A percentile compares a stretch with the other conserved stretches of the same genome.
phyloP scores from a whole-genome alignment of 2,113 vertebrate genomes.

The Gallinago undulata region DNA sequence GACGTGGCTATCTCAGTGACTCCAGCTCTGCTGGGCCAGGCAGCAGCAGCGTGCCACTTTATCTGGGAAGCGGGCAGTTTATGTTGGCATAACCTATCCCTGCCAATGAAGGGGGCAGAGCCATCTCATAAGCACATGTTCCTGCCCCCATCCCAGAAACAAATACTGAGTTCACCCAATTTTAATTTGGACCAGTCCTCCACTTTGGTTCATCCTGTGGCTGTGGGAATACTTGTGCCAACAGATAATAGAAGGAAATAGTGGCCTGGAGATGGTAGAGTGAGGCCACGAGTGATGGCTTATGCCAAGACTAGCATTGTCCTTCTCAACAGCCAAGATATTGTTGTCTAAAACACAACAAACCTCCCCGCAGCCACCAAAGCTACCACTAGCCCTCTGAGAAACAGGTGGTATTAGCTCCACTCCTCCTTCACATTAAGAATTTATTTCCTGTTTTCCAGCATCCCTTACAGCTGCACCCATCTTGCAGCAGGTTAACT shows the following conservation, averaged over 20 bases:
- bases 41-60: background rate
- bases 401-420: background rate
- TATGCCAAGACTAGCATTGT: background rate
- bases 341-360: background rate
- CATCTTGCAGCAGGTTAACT: background rate
- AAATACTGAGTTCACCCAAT: background rate
- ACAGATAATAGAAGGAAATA: background rate
- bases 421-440: background rate
- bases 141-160: background rate
- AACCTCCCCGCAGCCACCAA: background rate
- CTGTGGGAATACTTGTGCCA: background rate
- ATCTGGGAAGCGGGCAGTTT: background rate
- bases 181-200: background rate
- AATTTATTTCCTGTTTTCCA: background rate
- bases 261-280: background rate
- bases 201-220: background rate
- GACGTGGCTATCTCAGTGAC: rapidly evolving
- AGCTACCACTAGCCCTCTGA: background rate
- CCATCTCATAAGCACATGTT: rapidly evolving
- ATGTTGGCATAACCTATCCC: background rate
- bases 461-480: background rate
- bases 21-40: background rate
- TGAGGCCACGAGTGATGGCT: background rate
- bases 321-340: background rate
- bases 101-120: background rate